These are phyloP conservation scores for Capitulum mitella DNA, from an alignment of 2,888 invertebrate genomes.

Conservation along the genomic window DNA sequence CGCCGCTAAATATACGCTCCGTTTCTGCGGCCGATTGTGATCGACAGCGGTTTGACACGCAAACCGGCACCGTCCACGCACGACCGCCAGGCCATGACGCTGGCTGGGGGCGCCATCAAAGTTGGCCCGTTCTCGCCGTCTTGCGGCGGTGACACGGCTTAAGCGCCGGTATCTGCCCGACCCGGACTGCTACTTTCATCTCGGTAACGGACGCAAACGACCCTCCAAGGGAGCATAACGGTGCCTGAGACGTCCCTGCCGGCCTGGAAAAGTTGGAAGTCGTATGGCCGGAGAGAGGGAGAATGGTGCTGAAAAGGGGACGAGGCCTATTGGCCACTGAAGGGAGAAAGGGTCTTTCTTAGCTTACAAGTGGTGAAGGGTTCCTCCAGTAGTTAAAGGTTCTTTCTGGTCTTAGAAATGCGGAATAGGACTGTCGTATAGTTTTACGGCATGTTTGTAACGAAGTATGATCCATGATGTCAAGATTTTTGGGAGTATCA, in stretches of 20 bases:
- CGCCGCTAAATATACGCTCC: too few relatives aligned
- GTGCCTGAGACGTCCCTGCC: neutral
- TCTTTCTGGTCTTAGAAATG: too few relatives aligned
- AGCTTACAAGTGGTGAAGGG: too few relatives aligned
- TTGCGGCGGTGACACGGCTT: neutral
- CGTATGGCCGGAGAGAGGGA: too few relatives aligned
- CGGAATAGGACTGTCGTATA: too few relatives aligned
- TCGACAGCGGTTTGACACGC: neutral
- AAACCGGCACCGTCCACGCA: neutral
- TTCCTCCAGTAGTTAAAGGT: too few relatives aligned
- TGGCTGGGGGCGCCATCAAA: neutral
- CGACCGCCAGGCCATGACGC: neutral
- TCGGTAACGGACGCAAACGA: neutral
- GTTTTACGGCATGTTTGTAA: too few relatives aligned
- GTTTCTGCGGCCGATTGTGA: neutral
- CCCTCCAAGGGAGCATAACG: neutral
- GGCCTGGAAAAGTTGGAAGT: neutral
- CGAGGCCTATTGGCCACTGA: too few relatives aligned
- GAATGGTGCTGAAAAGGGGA: too few relatives aligned
- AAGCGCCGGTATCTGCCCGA: neutral
- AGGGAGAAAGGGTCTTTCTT: too few relatives aligned
- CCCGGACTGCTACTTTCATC: neutral
- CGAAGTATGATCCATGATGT: too few relatives aligned
- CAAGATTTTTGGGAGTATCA: too few relatives aligned
- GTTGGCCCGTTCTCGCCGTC: neutral